These are phyloP conservation scores for Paelopatides confundens DNA, from an alignment of 53 echinoderm and acorn worm genomes.

Conservation along the genomic window DNA sequence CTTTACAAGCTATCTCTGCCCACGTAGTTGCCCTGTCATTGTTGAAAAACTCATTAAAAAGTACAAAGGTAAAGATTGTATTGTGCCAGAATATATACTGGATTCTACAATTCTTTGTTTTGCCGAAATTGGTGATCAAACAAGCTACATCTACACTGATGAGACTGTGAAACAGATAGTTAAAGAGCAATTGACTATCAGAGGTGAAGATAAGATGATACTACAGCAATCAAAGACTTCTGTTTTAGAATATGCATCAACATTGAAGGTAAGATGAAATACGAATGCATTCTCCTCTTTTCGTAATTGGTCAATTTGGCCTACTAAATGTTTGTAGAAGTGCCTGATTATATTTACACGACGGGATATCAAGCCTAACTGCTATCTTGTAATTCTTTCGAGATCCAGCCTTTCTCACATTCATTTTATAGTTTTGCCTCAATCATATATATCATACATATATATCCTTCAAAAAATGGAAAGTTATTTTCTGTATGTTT, in stretches of 20 bases:
- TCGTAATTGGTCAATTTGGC: neutral
- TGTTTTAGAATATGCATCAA: neutral
- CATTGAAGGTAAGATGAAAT: neutral
- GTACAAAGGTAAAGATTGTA: neutral
- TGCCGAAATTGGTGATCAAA: neutral
- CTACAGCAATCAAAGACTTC: slow-evolving; percentile 1
- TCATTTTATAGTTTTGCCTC: too few relatives aligned
- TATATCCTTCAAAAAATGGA: too few relatives aligned
- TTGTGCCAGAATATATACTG: neutral
- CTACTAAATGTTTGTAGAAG: neutral
- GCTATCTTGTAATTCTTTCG: too few relatives aligned
- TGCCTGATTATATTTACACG: neutral
- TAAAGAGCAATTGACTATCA: neutral
- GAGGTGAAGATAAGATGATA: neutral
- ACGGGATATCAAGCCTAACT: too few relatives aligned
- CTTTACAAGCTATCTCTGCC: neutral
- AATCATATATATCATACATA: too few relatives aligned
- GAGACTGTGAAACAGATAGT: neutral
- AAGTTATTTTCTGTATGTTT: too few relatives aligned
- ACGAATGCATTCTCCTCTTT: neutral
- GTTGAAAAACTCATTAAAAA: neutral
- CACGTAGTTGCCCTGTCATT: neutral
- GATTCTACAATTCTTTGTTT: neutral
- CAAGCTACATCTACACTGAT: neutral
- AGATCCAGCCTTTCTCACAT: too few relatives aligned